Evolutionary conservation across 2,888 invertebrate genomes (phyloP).

Genomic region (Hanleya hanleyi): DNA sequence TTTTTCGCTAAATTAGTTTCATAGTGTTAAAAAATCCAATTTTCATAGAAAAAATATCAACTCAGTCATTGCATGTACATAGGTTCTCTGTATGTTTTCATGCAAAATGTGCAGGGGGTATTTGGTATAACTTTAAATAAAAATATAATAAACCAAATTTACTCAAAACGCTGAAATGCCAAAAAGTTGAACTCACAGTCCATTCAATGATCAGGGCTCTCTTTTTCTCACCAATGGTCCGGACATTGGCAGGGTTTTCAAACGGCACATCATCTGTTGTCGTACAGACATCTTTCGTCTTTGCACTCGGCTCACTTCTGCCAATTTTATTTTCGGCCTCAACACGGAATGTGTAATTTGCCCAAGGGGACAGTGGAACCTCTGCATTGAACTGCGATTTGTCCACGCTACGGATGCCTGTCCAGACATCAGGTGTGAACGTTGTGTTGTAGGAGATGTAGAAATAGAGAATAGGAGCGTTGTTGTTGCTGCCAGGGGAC

Average conservation of each 20-base stretch:
- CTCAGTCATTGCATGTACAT: no score
- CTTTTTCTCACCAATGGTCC: slow-evolving; percentile 64
- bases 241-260: slow-evolving; percentile 68
- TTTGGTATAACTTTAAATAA: no score
- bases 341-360: slow-evolving; percentile 72
- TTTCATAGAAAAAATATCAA: no score
- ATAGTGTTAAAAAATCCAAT: no score
- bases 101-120: no score
- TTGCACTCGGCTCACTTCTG: slow-evolving; percentile 66
- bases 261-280: slow-evolving; percentile 59
- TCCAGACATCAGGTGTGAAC: slow-evolving; percentile 95
- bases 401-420: slow-evolving; percentile 77
- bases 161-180: no score
- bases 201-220: slow-evolving; percentile 69
- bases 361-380: slow-evolving; percentile 63
- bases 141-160: no score
- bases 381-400: slow-evolving; percentile 55
- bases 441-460: slow-evolving; percentile 94
- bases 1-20: no score
- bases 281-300: slow-evolving; percentile 56
- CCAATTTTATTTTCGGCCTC: slow-evolving; percentile 73
- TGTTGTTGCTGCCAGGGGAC: slow-evolving; percentile 94
- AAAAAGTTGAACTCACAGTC: slow-evolving; percentile 65
- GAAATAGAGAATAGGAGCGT: slow-evolving; percentile 93
- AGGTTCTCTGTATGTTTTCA: no score